Evolutionary conservation across 2,113 vertebrate genomes (phyloP).

Genomic region (Anarrhichthys ocellatus): DNA sequence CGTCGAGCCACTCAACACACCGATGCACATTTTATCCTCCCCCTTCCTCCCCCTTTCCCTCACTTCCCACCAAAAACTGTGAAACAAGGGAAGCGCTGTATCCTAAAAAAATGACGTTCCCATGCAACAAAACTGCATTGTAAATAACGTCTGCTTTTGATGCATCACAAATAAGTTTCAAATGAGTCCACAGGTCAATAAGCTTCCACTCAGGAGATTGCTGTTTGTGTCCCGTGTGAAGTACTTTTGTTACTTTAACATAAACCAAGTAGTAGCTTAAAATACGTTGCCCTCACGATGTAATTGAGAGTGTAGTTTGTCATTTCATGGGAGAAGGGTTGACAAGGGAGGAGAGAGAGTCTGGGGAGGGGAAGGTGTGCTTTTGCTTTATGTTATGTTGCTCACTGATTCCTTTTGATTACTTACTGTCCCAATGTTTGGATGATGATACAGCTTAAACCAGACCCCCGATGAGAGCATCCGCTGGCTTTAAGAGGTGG

Average conservation of each 20-base stretch:
- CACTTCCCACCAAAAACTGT: constrained; percentile 21
- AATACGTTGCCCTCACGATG: neutral
- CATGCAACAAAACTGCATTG: neutral
- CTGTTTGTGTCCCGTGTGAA: too few species aligned
- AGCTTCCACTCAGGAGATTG: too few species aligned
- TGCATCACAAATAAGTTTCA: neutral
- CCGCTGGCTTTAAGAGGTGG: constrained; percentile 14
- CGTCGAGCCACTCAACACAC: constrained; percentile 52
- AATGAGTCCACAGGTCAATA: too few species aligned
- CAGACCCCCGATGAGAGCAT: constrained; percentile 41
- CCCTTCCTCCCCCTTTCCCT: neutral
- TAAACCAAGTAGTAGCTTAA: neutral
- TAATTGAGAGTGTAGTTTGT: neutral
- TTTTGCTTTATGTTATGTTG: constrained; percentile 51
- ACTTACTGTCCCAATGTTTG: constrained; percentile 18
- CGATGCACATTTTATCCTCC: constrained; percentile 39
- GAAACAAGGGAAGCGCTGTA: constrained; percentile 23
- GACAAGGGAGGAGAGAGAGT: constrained; percentile 7
- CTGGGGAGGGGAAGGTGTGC: constrained; percentile 3
- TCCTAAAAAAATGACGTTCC: neutral
- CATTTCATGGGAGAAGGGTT: neutral
- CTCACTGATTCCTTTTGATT: constrained; percentile 62
- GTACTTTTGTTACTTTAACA: neutral
- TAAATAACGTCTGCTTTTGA: neutral
- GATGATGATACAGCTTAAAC: constrained; percentile 47